Conservation (phyloP, 2,113 vertebrate species). For the Ia io region DNA sequence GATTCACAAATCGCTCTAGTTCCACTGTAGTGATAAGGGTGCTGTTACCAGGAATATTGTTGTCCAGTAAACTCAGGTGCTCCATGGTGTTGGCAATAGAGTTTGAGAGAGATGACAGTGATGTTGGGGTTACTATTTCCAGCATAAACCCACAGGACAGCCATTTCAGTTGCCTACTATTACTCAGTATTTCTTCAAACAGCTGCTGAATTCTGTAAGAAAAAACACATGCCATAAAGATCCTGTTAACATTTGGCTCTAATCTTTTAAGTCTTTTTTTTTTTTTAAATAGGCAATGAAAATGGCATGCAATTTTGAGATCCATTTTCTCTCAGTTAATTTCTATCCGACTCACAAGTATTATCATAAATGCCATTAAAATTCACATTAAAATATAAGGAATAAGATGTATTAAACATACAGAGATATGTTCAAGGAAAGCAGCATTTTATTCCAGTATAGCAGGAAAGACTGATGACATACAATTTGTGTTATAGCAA, state of each 20-base stretch:
- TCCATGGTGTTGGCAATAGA: conserved; percentile 92
- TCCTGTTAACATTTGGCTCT: conserved; percentile 58
- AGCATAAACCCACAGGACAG: conserved; percentile 97
- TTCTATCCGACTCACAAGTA: conserved; percentile 20
- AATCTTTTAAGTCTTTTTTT: conserved; percentile 30
- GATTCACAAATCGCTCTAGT: conserved; percentile 91
- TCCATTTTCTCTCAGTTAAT: conserved; percentile 10
- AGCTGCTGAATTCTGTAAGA: conserved; percentile 93
- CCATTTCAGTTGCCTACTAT: conserved; percentile 96
- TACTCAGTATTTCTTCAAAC: conserved; percentile 96
- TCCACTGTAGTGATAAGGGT: conserved; percentile 91
- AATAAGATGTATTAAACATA: neutral
- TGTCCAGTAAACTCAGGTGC: conserved; percentile 96
- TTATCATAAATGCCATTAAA: conserved; percentile 30
- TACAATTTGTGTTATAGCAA: conserved; percentile 32
- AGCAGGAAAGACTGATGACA: conserved; percentile 32
- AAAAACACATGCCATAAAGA: conserved; percentile 77
- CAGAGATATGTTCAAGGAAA: conserved; percentile 31
- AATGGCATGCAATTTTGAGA: conserved; percentile 19
- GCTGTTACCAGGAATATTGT: conserved; percentile 88
- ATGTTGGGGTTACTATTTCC: conserved; percentile 93
- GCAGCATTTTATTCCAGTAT: neutral
- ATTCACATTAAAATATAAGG: conserved; percentile 35
- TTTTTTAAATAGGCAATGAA: neutral
- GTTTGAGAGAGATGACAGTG: conserved; percentile 94